Conservation (phyloP, 2,888 invertebrate species). For the Muschampia plurimacula region DNA sequence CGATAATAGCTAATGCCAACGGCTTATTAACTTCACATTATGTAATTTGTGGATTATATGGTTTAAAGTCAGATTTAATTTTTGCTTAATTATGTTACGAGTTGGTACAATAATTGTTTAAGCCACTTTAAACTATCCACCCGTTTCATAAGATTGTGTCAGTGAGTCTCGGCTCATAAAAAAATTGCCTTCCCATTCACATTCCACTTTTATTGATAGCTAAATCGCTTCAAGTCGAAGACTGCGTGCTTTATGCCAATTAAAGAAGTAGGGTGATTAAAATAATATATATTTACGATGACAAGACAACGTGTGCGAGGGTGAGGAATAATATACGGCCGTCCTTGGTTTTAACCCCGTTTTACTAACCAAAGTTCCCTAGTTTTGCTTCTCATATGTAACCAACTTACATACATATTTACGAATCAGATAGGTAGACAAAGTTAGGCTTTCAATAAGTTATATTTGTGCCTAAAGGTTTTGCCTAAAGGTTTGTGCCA, state of each 20-base stretch:
- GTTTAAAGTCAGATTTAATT: too few relatives aligned
- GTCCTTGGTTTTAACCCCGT: slow-evolving; percentile 79
- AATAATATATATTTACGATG: slow-evolving; percentile 79
- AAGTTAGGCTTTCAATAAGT: slow-evolving; percentile 13
- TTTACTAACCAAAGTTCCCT: slow-evolving; percentile 53
- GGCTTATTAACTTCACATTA: too few relatives aligned
- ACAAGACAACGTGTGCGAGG: slow-evolving; percentile 74
- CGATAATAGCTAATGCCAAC: too few relatives aligned
- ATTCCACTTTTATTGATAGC: not conserved
- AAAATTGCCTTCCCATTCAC: not conserved
- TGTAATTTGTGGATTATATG: too few relatives aligned
- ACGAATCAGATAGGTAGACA: slow-evolving; percentile 14
- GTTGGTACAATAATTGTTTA: not conserved
- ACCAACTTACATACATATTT: slow-evolving; percentile 43
- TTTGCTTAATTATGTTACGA: too few relatives aligned
- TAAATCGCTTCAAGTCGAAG: slow-evolving; percentile 39
- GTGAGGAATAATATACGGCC: slow-evolving; percentile 69
- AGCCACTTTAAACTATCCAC: not conserved
- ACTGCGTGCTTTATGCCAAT: slow-evolving; percentile 73
- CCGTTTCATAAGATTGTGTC: not conserved
- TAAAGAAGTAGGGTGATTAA: slow-evolving; percentile 76
- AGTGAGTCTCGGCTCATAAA: not conserved
- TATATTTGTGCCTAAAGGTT: not conserved
- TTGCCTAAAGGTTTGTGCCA: too few relatives aligned
- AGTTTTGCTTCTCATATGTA: slow-evolving; percentile 48